Evolutionary conservation across 2,888 invertebrate species (phyloP), one percentile per base, ranked within the genome.

Genomic region (Chymomyza fuscimana): DNA sequence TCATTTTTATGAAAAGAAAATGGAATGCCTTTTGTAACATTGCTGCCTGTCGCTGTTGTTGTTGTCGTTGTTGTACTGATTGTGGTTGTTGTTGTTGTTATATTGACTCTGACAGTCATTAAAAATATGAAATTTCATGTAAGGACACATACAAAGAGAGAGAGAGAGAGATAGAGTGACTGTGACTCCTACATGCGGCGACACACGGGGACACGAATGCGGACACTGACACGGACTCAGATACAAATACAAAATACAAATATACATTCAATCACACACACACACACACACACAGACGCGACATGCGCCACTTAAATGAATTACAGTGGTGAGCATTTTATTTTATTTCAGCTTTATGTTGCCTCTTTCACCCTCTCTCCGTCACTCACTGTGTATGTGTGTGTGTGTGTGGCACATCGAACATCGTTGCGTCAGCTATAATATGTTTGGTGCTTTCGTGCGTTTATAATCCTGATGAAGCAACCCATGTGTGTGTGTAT

Each of bases 51-150:
- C 54, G 19, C 54, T 15, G 54, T 22, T 67, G 58, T 58, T 51
- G 67, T 62, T 69, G 62, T 51, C 68, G 70, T 61, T 75, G 74
- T 63, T 73, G 67, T 64, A 19, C 19, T 72, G 62, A 19, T 25
- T 65, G 64, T 70, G 68, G 67, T 69, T 66, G 65, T 46, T 62
- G 70, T 68, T 72, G 66, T 66, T 61, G 16, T 69, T 69, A 65
- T 67, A 74, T 78, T 81, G 76, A 78, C 83, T 76, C 52, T 70
- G 74, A 61, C 72, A 82, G 79, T 80, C 87, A 83, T 83, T 86
- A 83, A 82, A 86, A 86, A 87, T 84, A 87, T 87, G 87, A 77
- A 82, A 82, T 78, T 87, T 79, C 72, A 83, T 86, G n/a, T 46
- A 61, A 46, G 9, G 16, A 61, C 36, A 61, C 36, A 40, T 0